These are phyloP conservation scores for Coelinius sp. DNA, from an alignment of 2,888 invertebrate species.

Conservation along the genomic window DNA sequence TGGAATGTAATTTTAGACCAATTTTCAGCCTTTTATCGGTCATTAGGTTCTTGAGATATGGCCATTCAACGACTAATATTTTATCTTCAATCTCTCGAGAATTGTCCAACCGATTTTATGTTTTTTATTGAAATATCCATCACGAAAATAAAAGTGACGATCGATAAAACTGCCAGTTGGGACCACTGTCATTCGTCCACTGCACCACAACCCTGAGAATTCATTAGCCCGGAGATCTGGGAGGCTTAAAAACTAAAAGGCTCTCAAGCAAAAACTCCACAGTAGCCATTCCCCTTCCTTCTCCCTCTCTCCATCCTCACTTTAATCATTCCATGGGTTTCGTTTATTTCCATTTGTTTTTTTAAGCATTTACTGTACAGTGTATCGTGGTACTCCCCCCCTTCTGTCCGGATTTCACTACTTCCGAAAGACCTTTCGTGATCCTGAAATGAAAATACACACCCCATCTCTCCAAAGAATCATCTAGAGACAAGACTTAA, in stretches of 20 bases:
- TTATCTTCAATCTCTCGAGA: too few species aligned
- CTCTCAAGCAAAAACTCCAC: slow-evolving; percentile 63
- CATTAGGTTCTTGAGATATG: too few species aligned
- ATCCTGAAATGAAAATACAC: slow-evolving; percentile 17
- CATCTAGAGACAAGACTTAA: neutral
- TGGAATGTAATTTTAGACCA: too few species aligned
- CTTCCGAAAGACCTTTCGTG: neutral
- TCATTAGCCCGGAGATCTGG: slow-evolving; percentile 61
- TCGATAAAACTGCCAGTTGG: slow-evolving; percentile 28
- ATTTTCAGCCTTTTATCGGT: too few species aligned
- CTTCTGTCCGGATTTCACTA: slow-evolving; percentile 1
- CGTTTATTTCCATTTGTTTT: slow-evolving; percentile 38
- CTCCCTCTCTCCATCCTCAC: slow-evolving; percentile 25
- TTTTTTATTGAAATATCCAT: too few species aligned
- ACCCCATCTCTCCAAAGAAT: neutral
- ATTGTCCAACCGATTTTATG: too few species aligned
- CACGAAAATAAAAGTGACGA: too few species aligned
- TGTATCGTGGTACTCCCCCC: neutral
- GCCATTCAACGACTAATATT: too few species aligned
- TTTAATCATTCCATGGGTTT: slow-evolving; percentile 28
- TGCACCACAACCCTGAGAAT: slow-evolving; percentile 52
- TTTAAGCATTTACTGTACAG: slow-evolving; percentile 27
- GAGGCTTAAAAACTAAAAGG: slow-evolving; percentile 67
- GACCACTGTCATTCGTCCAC: slow-evolving; percentile 3
- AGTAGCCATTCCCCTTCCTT: slow-evolving; percentile 44